Conservation (phyloP, 2,113 vertebrate species). For the Ivindomyrus marchei region DNA sequence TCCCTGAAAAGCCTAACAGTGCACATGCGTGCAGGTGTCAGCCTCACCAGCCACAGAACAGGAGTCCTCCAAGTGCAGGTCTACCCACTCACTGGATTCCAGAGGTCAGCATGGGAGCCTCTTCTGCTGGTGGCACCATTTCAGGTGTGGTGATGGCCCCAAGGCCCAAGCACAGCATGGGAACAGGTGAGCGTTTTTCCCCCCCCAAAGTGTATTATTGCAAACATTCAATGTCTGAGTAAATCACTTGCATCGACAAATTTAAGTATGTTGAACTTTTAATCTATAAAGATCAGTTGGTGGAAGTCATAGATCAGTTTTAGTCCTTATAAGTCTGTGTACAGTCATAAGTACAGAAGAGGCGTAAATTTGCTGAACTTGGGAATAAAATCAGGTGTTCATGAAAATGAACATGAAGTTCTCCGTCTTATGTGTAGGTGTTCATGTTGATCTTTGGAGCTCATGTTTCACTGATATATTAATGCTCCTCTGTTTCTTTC, state of each 20-base stretch:
- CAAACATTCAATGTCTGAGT: neutral
- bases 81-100: neutral
- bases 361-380: neutral
- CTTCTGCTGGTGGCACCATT: neutral
- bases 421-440: neutral
- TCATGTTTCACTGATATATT: neutral
- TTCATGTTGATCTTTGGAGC: neutral
- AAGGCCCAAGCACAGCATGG: neutral
- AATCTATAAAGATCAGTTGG: neutral
- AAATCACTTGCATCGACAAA: neutral
- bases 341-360: neutral
- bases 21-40: neutral
- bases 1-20: conserved; percentile 22
- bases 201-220: neutral
- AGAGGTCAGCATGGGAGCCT: neutral
- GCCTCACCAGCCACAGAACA: neutral
- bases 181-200: neutral
- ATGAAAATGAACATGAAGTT: neutral
- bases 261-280: neutral
- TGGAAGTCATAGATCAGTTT: neutral
- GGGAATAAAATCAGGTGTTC: neutral
- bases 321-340: neutral
- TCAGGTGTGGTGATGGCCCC: neutral
- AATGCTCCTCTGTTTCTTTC: neutral
- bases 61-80: neutral